Percentiles rank a stretch among this genome's conserved stretches.
Conservation (phyloP, 1,140 invertebrate genomes). For the Dysdera silvatica region DNA sequence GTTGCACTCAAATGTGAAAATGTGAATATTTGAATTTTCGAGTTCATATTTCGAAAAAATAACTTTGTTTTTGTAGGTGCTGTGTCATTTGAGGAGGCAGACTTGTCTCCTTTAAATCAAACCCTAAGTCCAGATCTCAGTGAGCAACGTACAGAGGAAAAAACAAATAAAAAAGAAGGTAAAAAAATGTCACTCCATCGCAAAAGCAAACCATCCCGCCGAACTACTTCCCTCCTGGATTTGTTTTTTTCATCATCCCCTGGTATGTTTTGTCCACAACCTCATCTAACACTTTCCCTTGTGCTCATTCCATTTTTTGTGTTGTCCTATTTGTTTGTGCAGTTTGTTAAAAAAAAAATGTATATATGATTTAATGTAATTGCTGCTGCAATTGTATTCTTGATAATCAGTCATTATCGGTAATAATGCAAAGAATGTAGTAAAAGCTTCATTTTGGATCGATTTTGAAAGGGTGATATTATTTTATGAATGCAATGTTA, state of each 20-base stretch:
- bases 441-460: no score
- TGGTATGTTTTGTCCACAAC: conserved; percentile 24
- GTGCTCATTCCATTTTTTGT: background rate
- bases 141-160: conserved; percentile 44
- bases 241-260: conserved; percentile 32
- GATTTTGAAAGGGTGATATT: no score
- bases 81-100: conserved; percentile 51
- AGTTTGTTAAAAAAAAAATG: background rate
- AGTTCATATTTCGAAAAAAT: no score
- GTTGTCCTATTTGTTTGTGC: no score
- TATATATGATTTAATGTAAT: no score
- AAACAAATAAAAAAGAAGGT: conserved; percentile 49
- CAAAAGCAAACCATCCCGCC: conserved; percentile 66
- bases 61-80: conserved; percentile 42
- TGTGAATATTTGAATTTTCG: no score
- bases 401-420: no score
- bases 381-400: no score
- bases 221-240: conserved; percentile 75
- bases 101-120: conserved; percentile 40
- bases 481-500: no score
- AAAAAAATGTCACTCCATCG: conserved; percentile 37
- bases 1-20: no score
- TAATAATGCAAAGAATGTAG: no score
- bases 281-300: background rate
- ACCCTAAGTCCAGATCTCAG: conserved; percentile 41